Base-by-base conservation (phyloP, 2,113 vertebrate species). In the Oenanthe oenanthe region DNA sequence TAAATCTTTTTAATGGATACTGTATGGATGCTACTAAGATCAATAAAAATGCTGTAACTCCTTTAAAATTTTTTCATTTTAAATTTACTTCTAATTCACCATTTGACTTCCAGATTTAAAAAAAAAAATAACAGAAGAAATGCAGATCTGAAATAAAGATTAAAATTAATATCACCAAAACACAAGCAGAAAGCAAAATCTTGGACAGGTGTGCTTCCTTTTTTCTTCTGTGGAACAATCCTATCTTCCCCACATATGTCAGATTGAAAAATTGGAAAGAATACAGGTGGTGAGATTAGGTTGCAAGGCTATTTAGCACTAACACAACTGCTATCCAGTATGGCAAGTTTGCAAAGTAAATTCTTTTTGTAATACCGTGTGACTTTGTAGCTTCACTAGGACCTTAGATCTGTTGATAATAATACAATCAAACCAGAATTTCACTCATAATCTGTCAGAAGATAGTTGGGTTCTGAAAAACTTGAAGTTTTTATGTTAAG, bases 291-390 rank as follows among this genome's bases (percentile, higher is more conserved):
- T 65, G 45, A 85, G 21, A 62, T 47, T 36, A 89, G 5, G 3
- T 29, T 56, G 13, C 16, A 89, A 85, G 28, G 3, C 18, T 68
- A 25, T 14, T 14, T 38, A 60, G 3, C 9, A 43, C 14, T 89
- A 85, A 29, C 2, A 17, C 5, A 63, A 26, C 3, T 1, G 16
- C 13, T 38, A 15, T 26, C 6, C 3, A n/a, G 2, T 7, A 45
- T 21, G 24, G 38, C 43, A 89, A 31, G 3, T 29, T 85, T 79
- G 61, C 7, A 51, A 45, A 66, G 58, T 7, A 29, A 32, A 32
- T 24, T 60, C 78, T 3, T 79, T 60, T 45, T 54, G 10, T 50
- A 73, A 65, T 2, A 60, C 1, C 3, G 5, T 54, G 6, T 62
- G 58, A 24, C 19, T 51, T 78, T 65, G 16, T 42, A 31, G 2